Base-by-base conservation (phyloP, 2,797 vertebrate species). In the Pseudopleuronectes americanus region DNA sequence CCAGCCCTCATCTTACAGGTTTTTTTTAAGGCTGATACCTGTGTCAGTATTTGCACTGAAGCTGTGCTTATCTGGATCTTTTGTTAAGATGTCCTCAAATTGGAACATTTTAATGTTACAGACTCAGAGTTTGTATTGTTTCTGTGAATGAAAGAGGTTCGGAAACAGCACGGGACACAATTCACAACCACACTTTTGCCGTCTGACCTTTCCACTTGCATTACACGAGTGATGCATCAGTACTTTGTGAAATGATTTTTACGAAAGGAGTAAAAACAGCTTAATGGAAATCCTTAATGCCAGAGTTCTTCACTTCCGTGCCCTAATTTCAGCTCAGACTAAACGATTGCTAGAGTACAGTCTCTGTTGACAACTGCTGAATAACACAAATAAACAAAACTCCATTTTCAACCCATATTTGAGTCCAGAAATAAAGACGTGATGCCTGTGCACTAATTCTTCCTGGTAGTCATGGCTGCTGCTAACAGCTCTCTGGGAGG, bases 1-100 rank as follows among this genome's bases (percentile, higher is more conserved):
- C 63, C 10, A n/a, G 64, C 45, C 36, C 4, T 70, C 59, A 47
- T 72, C 70, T 58, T 7, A 67, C 5, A 8, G 1, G 4, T 6
- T 53, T 68, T 81, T 48, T 66, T 31, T 14, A 75, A 53, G 72
- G 43, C 58, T 54, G 62, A 66, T 41, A 36, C 24, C 12, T 45
- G 17, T 22, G 21, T 59, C 54, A 38, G 14, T 22, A n/a, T 47
- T 45, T n/a, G 2, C 12, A 13, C 16, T 28, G 8, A 66, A 21
- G 0, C 14, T 36, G 8, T 16, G 33, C 60, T 13, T 55, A 26
- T 6, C 21, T 26, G 4, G 3, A 21, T 45, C 16, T 38, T 51
- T 49, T 22, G n/a, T 51, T 38, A 38, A 53, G 19, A 48, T 8
- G 3, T 8, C 38, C 38, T 41, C 16, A 45, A 45, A 45, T 45